Percentiles rank a stretch among this genome's conserved stretches.
phyloP scores from a whole-genome alignment of 1,140 invertebrate species.

The Eumaeus atala region DNA sequence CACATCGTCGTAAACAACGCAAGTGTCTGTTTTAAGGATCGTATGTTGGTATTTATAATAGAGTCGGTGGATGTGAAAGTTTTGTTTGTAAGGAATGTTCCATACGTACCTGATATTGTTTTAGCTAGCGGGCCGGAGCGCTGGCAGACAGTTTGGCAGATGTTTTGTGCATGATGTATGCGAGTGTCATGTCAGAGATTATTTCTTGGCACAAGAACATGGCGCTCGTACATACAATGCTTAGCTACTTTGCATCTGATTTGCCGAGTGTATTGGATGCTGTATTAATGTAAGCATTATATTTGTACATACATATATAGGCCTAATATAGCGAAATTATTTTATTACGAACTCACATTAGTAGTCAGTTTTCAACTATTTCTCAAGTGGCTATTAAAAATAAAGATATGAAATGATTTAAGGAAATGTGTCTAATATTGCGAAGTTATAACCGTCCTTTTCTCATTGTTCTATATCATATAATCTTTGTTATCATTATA shows the following conservation, averaged over 20 bases:
- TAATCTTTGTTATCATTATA: too few species aligned
- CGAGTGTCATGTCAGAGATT: constrained; percentile 66
- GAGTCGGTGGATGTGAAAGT: not conserved
- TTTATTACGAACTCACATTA: too few species aligned
- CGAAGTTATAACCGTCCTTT: too few species aligned
- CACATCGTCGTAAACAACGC: too few species aligned
- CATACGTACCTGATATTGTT: constrained; percentile 61
- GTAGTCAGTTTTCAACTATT: too few species aligned
- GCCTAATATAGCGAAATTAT: too few species aligned
- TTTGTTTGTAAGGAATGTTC: not conserved
- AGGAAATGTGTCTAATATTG: too few species aligned
- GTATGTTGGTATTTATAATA: not conserved
- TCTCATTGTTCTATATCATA: too few species aligned
- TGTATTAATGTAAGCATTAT: not conserved
- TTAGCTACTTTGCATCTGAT: constrained; percentile 46
- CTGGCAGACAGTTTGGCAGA: constrained; percentile 61
- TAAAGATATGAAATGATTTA: too few species aligned
- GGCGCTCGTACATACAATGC: constrained; percentile 43
- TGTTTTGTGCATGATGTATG: constrained; percentile 60
- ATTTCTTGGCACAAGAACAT: constrained; percentile 63
- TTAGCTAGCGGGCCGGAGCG: constrained; percentile 47
- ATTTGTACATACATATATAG: too few species aligned
- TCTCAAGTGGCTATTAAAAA: too few species aligned
- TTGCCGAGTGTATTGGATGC: constrained; percentile 15
- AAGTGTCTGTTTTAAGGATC: too few species aligned